Evolutionary conservation across 2,113 vertebrate genomes (phyloP).

Genomic region (Rana temporaria): DNA sequence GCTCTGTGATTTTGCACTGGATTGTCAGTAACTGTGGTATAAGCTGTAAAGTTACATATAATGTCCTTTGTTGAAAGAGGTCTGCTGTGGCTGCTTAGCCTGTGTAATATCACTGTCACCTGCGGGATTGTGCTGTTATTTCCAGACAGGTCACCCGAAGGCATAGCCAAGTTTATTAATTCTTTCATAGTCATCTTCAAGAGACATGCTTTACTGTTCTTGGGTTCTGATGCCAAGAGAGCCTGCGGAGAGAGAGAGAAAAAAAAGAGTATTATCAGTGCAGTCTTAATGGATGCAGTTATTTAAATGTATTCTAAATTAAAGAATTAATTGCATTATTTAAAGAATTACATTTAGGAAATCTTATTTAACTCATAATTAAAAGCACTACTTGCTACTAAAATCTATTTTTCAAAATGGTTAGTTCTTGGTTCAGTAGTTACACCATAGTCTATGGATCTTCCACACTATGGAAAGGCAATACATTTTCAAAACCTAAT

Average conservation of each 20-base stretch:
- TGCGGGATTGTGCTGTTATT: conserved; percentile 83
- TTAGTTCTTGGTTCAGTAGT: no score
- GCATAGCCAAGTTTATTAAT: conserved; percentile 81
- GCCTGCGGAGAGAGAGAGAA: conserved; percentile 72
- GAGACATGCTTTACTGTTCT: conserved; percentile 85
- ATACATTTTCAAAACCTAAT: no score
- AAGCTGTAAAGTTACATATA: conserved; percentile 17
- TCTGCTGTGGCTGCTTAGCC: neutral
- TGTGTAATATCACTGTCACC: conserved; percentile 72
- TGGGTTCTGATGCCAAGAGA: conserved; percentile 91
- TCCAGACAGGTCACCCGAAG: conserved; percentile 64
- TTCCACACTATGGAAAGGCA: no score
- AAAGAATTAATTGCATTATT: no score
- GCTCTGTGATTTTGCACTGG: conserved; percentile 6
- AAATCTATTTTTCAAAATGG: no score
- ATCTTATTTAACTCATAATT: no score
- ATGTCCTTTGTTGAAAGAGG: conserved; percentile 23
- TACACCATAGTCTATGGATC: no score
- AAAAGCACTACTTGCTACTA: no score
- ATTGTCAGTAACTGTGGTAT: conserved; percentile 7
- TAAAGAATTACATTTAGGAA: no score
- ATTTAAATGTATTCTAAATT: no score
- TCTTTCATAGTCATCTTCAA: conserved; percentile 91
- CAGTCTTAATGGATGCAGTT: neutral
- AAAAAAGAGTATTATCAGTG: neutral